These are phyloP conservation scores for Nymphalis io DNA, from an alignment of 1,140 invertebrate species.

Conservation along the genomic window DNA sequence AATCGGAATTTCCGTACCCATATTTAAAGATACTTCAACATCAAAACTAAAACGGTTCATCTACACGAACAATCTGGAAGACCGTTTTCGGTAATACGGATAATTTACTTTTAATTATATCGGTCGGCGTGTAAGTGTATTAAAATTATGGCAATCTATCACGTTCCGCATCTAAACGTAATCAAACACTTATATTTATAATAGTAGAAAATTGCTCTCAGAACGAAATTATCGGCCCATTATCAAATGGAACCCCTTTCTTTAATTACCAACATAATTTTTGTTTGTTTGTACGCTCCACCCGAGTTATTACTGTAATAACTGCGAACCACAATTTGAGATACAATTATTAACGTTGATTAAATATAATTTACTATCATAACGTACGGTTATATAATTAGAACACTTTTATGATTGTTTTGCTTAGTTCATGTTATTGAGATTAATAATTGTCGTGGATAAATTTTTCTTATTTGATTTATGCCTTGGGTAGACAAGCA, in stretches of 20 bases:
- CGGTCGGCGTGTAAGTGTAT: conserved; percentile 37
- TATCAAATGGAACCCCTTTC: conserved; percentile 77
- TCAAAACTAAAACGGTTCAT: not conserved
- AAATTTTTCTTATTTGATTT: not conserved
- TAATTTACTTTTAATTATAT: conserved; percentile 37
- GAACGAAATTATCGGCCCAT: conserved; percentile 73
- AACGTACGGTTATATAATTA: conserved; percentile 51
- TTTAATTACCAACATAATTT: conserved; percentile 77
- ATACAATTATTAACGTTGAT: conserved; percentile 72
- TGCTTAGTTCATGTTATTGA: conserved; percentile 17
- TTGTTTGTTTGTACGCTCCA: conserved; percentile 73
- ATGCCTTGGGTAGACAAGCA: not conserved
- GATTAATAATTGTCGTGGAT: conserved; percentile 7
- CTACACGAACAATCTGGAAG: not conserved
- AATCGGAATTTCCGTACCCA: too few relatives aligned
- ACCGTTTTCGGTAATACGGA: conserved; percentile 4
- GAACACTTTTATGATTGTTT: conserved; percentile 51
- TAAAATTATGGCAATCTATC: conserved; percentile 67
- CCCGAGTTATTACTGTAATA: conserved; percentile 73
- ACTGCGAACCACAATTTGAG: conserved; percentile 62
- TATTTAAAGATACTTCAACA: not conserved
- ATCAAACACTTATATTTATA: conserved; percentile 72
- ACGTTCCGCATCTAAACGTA: conserved; percentile 55
- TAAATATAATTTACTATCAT: conserved; percentile 65
- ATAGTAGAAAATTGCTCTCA: conserved; percentile 73